Conservation (phyloP, 2,888 invertebrate genomes). For the Drosophila rellima region DNA sequence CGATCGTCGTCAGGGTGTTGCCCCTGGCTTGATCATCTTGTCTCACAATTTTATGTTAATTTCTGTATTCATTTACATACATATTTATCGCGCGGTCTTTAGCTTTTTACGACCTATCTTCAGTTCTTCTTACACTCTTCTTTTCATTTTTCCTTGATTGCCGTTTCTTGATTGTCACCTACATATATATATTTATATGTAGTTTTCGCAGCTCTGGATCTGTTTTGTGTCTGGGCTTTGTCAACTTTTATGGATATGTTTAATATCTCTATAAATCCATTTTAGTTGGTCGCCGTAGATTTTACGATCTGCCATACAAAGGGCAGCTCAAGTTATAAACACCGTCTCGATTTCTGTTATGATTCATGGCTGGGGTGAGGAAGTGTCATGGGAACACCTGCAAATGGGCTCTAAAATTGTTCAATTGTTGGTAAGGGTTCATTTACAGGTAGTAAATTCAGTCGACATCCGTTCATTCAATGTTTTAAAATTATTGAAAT, state of each 20-base stretch:
- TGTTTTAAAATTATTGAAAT: too few relatives aligned
- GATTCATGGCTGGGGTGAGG: conserved; percentile 32
- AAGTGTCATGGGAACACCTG: conserved; percentile 40
- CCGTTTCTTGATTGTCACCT: conserved; percentile 71
- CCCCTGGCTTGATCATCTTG: conserved; percentile 52
- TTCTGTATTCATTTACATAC: conserved; percentile 61
- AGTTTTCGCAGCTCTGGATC: conserved; percentile 60
- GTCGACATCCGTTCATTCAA: not conserved
- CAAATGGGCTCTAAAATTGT: conserved; percentile 11
- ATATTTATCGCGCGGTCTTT: conserved; percentile 70
- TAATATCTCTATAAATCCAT: conserved; percentile 71
- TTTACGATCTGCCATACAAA: conserved; percentile 62
- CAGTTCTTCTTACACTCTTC: not conserved
- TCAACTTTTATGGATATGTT: conserved; percentile 56
- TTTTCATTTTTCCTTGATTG: too few relatives aligned
- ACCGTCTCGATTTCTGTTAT: conserved; percentile 18
- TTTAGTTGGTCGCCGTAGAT: conserved; percentile 50
- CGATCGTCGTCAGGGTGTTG: conserved; percentile 52
- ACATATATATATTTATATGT: too few relatives aligned
- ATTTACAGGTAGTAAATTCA: not conserved
- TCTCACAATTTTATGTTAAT: conserved; percentile 75
- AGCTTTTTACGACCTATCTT: conserved; percentile 64
- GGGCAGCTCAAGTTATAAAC: conserved; percentile 28
- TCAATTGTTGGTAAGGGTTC: not conserved
- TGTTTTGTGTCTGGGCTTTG: conserved; percentile 19